Evolutionary conservation across 1,140 invertebrate genomes (phyloP).

Genomic region (Drosophila equinoxialis): DNA sequence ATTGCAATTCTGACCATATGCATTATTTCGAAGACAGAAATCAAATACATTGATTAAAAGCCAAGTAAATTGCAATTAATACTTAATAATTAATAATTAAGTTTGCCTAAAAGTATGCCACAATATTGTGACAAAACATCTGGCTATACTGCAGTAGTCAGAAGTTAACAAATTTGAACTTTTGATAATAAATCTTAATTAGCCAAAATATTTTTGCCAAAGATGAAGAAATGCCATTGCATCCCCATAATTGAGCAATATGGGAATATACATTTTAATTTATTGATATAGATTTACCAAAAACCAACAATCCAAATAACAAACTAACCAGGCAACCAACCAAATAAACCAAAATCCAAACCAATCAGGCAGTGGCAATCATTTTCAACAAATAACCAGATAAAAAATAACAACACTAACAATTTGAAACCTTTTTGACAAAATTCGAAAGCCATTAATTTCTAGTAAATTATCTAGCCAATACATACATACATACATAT

Average conservation of each 20-base stretch:
- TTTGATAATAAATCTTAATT: not conserved
- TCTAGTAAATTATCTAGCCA: slow-evolving; percentile 60
- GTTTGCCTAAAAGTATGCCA: not conserved
- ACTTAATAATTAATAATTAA: not conserved
- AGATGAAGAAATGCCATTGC: not conserved
- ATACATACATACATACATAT: slow-evolving; percentile 33
- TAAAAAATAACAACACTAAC: not conserved
- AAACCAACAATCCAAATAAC: slow-evolving; percentile 9
- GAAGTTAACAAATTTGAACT: not conserved
- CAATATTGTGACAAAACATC: not conserved
- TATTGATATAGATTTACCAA: slow-evolving; percentile 1
- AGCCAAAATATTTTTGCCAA: not conserved
- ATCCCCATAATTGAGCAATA: not conserved
- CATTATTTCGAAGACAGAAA: not conserved
- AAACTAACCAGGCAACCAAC: not conserved
- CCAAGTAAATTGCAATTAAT: not conserved
- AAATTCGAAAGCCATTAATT: slow-evolving; percentile 59
- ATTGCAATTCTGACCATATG: no score
- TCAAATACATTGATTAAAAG: not conserved
- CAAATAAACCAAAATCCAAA: slow-evolving; percentile 2
- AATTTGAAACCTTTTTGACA: slow-evolving; percentile 25
- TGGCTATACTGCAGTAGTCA: not conserved
- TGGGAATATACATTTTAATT: slow-evolving; percentile 4
- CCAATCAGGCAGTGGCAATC: slow-evolving; percentile 1
- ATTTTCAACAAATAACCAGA: not conserved